These are phyloP conservation scores for Darevskia mixta DNA, from an alignment of 2,797 vertebrate species.

Conservation along the genomic window DNA sequence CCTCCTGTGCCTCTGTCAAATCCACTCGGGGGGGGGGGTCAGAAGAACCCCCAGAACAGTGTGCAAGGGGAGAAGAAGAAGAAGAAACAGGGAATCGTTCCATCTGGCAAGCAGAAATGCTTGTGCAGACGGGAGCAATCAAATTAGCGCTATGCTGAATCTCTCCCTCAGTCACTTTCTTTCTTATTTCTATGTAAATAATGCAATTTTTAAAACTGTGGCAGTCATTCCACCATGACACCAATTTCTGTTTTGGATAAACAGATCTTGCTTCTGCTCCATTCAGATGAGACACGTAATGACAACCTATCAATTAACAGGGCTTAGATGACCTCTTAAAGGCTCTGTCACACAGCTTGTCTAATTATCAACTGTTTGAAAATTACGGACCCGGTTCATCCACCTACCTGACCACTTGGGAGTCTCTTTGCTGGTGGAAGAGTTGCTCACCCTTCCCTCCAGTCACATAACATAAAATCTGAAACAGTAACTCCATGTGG, in stretches of 20 bases:
- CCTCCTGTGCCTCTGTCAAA: too few relatives aligned
- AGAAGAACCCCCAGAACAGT: too few relatives aligned
- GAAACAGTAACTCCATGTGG: not conserved
- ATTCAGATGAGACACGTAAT: not conserved
- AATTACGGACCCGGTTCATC: not conserved
- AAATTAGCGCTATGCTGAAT: too few relatives aligned
- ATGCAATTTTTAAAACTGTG: not conserved
- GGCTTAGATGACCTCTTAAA: not conserved
- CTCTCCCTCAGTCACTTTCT: not conserved
- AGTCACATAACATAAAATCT: not conserved
- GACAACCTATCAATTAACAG: constrained; percentile 29
- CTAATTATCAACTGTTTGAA: constrained; percentile 16
- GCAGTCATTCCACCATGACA: not conserved
- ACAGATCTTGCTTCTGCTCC: constrained; percentile 14
- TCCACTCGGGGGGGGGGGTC: too few relatives aligned
- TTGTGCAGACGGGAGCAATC: too few relatives aligned
- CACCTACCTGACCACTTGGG: too few relatives aligned
- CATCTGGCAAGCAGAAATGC: too few relatives aligned
- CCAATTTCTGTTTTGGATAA: constrained; percentile 16
- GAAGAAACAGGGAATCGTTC: too few relatives aligned
- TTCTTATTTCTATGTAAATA: constrained; percentile 23
- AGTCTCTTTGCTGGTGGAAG: not conserved
- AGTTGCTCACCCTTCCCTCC: not conserved
- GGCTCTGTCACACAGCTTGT: constrained; percentile 16
- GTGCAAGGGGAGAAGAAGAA: too few relatives aligned